These are phyloP conservation scores for Channa argus DNA, from an alignment of 2,113 vertebrate species.

Conservation along the genomic window DNA sequence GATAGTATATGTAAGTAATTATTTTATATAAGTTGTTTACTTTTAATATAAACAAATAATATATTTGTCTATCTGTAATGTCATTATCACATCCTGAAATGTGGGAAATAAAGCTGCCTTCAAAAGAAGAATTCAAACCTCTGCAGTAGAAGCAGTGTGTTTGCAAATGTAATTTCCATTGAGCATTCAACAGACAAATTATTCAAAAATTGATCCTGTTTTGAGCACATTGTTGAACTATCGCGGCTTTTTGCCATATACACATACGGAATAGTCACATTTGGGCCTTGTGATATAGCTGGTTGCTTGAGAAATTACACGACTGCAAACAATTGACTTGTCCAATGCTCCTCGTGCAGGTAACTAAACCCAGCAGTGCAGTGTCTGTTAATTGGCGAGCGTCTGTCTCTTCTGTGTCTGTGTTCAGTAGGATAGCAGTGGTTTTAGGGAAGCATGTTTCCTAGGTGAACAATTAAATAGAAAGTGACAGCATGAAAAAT, in stretches of 20 bases:
- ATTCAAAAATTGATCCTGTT: constrained; percentile 11
- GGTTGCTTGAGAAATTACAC: constrained; percentile 88
- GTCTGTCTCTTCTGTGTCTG: constrained; percentile 61
- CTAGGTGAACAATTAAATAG: constrained; percentile 79
- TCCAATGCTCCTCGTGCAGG: constrained; percentile 67
- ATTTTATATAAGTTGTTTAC: too few species aligned
- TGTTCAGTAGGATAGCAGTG: constrained; percentile 67
- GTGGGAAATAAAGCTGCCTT: background rate
- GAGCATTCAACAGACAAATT: constrained; percentile 13
- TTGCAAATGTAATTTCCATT: constrained; percentile 10
- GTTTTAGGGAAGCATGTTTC: constrained; percentile 72
- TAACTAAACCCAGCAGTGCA: constrained; percentile 67
- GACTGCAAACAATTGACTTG: constrained; percentile 82
- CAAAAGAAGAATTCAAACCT: constrained; percentile 7
- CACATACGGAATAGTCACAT: too few species aligned
- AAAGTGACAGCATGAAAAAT: constrained; percentile 87
- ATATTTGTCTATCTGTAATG: too few species aligned
- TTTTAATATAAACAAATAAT: too few species aligned
- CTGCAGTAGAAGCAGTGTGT: background rate
- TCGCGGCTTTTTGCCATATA: too few species aligned
- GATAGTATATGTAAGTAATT: too few species aligned
- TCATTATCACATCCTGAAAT: too few species aligned
- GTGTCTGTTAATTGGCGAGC: constrained; percentile 67
- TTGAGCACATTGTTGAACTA: constrained; percentile 23
- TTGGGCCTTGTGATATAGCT: constrained; percentile 77